Percentiles rank a stretch among this genome's conserved stretches.
These are phyloP conservation scores for Coelinius sp. DNA, from an alignment of 2,888 invertebrate genomes.

Conservation along the genomic window DNA sequence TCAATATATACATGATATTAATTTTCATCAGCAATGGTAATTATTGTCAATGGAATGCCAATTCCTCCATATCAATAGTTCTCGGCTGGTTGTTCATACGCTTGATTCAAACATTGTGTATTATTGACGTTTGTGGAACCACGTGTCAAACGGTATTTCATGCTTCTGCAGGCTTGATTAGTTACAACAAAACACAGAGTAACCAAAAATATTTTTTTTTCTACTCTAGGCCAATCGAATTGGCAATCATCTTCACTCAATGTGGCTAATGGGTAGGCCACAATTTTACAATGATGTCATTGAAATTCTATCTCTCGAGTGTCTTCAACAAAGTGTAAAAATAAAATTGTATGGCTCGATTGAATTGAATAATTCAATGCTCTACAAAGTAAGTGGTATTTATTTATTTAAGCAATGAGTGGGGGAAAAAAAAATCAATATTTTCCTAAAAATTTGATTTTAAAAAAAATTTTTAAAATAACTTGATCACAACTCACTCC, in stretches of 20 bases:
- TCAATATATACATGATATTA: slow-evolving; percentile 39
- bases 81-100: slow-evolving; percentile 35
- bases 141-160: slow-evolving; percentile 39
- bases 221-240: slow-evolving; percentile 40
- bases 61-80: background rate
- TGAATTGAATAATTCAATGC: slow-evolving; percentile 36
- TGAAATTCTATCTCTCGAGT: slow-evolving; percentile 42
- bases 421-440: too few relatives aligned
- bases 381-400: slow-evolving; percentile 35
- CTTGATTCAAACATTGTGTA: slow-evolving; percentile 11
- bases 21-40: slow-evolving; percentile 20
- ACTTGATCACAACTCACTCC: background rate
- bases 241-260: slow-evolving; percentile 41
- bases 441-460: too few relatives aligned
- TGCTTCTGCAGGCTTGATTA: background rate
- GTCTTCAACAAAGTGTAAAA: slow-evolving; percentile 39
- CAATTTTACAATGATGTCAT: slow-evolving; percentile 34
- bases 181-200: background rate
- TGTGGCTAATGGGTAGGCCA: slow-evolving; percentile 23
- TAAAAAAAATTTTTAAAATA: too few relatives aligned
- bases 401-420: background rate
- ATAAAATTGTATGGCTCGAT: slow-evolving; percentile 42
- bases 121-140: slow-evolving; percentile 35
- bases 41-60: slow-evolving; percentile 6
- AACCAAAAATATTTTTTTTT: background rate